A percentile compares a stretch with the other conserved stretches of the same genome.
Conservation (phyloP, 2,797 vertebrate genomes). For the Cirrhinus mrigala region DNA sequence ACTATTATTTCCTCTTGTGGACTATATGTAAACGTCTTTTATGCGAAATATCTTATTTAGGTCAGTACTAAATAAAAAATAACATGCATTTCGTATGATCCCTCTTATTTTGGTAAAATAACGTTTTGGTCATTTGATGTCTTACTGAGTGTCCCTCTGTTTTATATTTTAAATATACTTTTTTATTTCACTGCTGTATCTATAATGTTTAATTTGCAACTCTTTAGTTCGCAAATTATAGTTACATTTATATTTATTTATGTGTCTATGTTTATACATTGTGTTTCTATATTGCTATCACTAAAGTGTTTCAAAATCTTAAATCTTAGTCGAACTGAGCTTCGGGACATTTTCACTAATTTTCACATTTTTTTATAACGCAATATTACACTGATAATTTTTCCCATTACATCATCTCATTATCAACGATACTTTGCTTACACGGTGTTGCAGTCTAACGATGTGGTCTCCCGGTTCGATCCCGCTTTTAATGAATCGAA, state of each 20-base stretch:
- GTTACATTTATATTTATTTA: neutral
- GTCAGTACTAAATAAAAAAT: no score
- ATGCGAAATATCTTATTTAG: no score
- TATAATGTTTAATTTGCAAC: neutral
- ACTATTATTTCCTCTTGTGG: no score
- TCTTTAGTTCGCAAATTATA: neutral
- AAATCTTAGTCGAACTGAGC: neutral
- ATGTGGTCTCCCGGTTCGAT: neutral
- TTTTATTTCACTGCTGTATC: neutral
- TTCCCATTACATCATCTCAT: no score
- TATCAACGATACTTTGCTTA: neutral
- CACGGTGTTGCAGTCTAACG: neutral
- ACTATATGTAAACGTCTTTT: no score
- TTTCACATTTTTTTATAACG: no score
- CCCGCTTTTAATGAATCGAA: slow-evolving; percentile 12
- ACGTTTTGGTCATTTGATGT: no score
- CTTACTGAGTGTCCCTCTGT: neutral
- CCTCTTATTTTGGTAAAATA: no score
- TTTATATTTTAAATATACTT: neutral
- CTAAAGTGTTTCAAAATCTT: no score
- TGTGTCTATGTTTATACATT: no score
- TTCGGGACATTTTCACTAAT: neutral
- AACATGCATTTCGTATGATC: no score
- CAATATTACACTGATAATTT: neutral
- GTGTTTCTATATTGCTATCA: neutral